These are phyloP conservation scores for Tangara arthus DNA, from an alignment of 2,797 vertebrate species.

Conservation along the genomic window DNA sequence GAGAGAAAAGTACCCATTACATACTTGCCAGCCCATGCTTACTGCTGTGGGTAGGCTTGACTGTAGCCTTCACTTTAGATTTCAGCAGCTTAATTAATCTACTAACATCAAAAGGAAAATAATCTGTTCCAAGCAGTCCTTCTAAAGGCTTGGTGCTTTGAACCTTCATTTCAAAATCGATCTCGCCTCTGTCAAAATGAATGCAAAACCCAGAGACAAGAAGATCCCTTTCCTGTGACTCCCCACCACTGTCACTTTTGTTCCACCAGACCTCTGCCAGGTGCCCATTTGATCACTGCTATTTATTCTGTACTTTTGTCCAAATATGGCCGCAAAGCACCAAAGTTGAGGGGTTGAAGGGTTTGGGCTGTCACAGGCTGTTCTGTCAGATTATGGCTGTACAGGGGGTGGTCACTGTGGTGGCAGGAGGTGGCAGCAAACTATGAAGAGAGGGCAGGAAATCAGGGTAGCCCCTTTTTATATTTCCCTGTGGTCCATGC, in stretches of 20 bases:
- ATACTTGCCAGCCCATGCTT: not conserved
- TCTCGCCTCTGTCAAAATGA: not conserved
- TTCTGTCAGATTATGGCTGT: not conserved
- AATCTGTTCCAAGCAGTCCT: not conserved
- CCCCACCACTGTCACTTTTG: not conserved
- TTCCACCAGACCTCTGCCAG: not conserved
- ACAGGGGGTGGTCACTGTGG: not conserved
- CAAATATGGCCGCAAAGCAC: not conserved
- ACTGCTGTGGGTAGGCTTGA: not conserved
- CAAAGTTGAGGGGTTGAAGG: not conserved
- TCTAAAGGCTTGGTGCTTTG: not conserved
- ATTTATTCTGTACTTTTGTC: not conserved
- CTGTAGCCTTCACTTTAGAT: not conserved
- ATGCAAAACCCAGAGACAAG: not conserved
- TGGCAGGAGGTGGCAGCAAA: not conserved
- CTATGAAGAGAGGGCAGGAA: not conserved
- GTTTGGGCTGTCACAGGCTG: not conserved
- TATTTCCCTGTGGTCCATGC: not conserved
- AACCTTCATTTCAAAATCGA: not conserved
- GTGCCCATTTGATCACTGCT: not conserved
- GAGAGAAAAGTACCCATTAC: not conserved
- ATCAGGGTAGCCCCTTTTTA: not conserved
- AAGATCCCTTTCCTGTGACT: not conserved
- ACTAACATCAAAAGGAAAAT: constrained; percentile 27
- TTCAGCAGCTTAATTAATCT: not conserved